A percentile compares a stretch with the other conserved stretches of the same genome.
Evolutionary conservation across 2,797 vertebrate species (phyloP).

Genomic region (Erpetoichthys calabaricus): DNA sequence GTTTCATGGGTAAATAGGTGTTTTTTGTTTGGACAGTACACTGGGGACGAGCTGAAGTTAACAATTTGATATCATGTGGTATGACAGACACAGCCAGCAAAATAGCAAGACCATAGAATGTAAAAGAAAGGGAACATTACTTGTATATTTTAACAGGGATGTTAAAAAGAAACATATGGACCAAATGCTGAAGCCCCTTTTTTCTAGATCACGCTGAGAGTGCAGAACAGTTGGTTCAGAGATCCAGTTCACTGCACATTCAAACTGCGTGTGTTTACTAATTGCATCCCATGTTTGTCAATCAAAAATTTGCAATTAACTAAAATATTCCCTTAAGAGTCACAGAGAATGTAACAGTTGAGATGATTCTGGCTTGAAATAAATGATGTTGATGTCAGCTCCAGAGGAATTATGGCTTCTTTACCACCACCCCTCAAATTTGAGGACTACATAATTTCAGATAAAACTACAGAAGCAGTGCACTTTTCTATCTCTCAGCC

Average conservation of each 20-base stretch:
- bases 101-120: too few species aligned
- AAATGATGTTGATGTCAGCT: background rate
- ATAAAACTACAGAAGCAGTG: constrained; percentile 2
- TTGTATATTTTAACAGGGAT: constrained; percentile 27
- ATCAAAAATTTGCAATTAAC: constrained; percentile 80
- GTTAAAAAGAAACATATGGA: constrained; percentile 80
- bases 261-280: constrained; percentile 71
- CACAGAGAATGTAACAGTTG: constrained; percentile 35
- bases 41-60: too few species aligned
- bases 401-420: background rate
- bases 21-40: too few species aligned
- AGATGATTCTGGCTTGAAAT: constrained; percentile 7
- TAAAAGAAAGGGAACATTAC: background rate
- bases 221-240: constrained; percentile 75
- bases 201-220: constrained; percentile 68
- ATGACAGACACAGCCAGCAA: too few species aligned
- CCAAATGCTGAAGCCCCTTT: constrained; percentile 59
- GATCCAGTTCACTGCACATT: constrained; percentile 86
- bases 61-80: too few species aligned
- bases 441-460: background rate
- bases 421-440: background rate
- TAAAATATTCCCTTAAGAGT: constrained; percentile 68
- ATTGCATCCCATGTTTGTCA: constrained; percentile 95
- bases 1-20: too few species aligned
- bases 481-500: background rate